Base-by-base conservation (phyloP, 2,113 vertebrate species). In the Muscicapa adusta region DNA sequence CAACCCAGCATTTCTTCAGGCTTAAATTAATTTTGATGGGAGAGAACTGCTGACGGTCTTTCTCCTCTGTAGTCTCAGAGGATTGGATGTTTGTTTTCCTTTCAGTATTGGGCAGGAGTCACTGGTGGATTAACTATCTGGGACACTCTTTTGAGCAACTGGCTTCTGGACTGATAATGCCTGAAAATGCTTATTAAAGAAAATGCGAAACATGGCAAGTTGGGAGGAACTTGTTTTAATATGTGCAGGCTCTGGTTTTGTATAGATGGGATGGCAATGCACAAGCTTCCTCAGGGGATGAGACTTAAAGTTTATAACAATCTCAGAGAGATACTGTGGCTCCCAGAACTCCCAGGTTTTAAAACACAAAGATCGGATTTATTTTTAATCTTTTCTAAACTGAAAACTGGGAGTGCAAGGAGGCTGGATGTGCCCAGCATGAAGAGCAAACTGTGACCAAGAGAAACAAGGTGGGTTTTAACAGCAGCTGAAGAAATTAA, bases 111-210 rank as follows among this genome's bases (percentile, higher is more conserved):
- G 89, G 62, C 15, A 66, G 91, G 54, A 95, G 87, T 91, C 77
- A 38, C 58, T 82, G 54, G 54, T 91, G 87, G 93, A 85, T 95
- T 94, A 92, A 76, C 70, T 87, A 73, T 96, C 84, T 96, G 72
- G 94, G 94, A 85, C 70, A 5, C 42, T 83, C 24, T 48, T 72
- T 43, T 38, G 40, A 66, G 65, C 62, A 81, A 48, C 50, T 73
- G 81, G 56, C 65, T 89, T 93, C 88, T 81, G 38, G 40, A 14
- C 74, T 58, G 47, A 31, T 79, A 76, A 73, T 71, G 42, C 85
- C 42, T 33, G 85, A 93, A 96, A 91, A 68, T 48, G 89, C 87
- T 76, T 83, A 74, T 85, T 94, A 63, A 75, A 88, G 89, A 72
- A 95, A 72, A 94, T 42, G n/a, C 79, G 54, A 63, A 82, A 43